These are phyloP conservation scores for Eilema sororculum DNA, from an alignment of 2,888 invertebrate genomes.

Conservation along the genomic window DNA sequence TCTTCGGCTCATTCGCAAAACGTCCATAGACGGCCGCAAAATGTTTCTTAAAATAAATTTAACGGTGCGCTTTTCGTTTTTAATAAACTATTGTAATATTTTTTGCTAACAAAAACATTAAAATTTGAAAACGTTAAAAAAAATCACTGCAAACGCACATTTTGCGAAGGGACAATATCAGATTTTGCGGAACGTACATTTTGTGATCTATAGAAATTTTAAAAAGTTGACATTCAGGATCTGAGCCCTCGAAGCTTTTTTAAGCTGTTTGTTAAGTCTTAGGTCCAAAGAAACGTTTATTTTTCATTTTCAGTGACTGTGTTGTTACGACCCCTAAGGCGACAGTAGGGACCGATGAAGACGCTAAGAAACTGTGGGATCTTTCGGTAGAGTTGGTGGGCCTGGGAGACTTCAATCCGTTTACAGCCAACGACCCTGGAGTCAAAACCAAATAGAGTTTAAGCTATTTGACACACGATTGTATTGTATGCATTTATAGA, in stretches of 20 bases:
- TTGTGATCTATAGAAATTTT: neutral
- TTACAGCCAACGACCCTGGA: slow-evolving; percentile 67
- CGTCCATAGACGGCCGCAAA: too few species aligned
- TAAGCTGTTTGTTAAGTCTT: too few species aligned
- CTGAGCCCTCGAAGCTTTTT: too few species aligned
- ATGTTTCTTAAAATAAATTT: too few species aligned
- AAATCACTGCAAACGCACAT: too few species aligned
- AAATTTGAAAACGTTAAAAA: too few species aligned
- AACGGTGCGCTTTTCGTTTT: too few species aligned
- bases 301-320: slow-evolving; percentile 86
- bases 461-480: slow-evolving; percentile 47
- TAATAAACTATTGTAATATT: too few species aligned
- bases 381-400: slow-evolving; percentile 87
- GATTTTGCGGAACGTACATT: neutral
- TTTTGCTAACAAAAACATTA: too few species aligned
- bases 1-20: too few species aligned
- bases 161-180: too few species aligned
- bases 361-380: slow-evolving; percentile 88
- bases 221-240: too few species aligned
- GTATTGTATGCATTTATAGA: slow-evolving; percentile 5
- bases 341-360: slow-evolving; percentile 79
- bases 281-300: neutral
- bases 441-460: slow-evolving; percentile 44
- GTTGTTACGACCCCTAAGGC: slow-evolving; percentile 71
- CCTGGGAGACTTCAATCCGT: slow-evolving; percentile 72